A percentile compares a stretch with the other conserved stretches of the same genome.
phyloP scores from a whole-genome alignment of 2,797 vertebrate species.

The Sebastes miniatus region DNA sequence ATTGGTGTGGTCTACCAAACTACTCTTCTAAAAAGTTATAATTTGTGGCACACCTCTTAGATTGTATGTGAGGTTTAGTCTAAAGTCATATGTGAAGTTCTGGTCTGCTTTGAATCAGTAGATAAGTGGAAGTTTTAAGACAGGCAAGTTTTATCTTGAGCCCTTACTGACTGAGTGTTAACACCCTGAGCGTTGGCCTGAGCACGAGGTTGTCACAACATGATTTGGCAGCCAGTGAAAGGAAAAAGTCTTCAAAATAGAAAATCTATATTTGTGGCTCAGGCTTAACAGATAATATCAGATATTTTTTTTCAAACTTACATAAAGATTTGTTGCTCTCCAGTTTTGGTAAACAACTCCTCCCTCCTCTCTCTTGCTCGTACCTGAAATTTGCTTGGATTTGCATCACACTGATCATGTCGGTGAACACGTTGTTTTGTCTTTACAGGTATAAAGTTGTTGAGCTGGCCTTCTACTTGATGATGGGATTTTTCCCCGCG shows the following conservation, averaged over 20 bases:
- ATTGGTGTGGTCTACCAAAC: too few species aligned
- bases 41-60: too few species aligned
- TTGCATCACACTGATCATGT: rapidly evolving
- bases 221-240: neutral
- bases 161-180: too few species aligned
- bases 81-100: too few species aligned
- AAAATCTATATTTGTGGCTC: neutral
- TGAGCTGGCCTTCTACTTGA: constrained; percentile 96
- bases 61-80: too few species aligned
- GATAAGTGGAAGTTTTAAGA: too few species aligned
- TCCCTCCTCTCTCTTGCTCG: neutral
- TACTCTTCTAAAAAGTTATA: too few species aligned
- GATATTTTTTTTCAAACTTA: neutral
- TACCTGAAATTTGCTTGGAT: neutral
- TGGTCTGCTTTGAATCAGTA: too few species aligned
- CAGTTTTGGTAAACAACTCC: neutral
- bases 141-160: too few species aligned
- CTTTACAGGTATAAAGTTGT: constrained; percentile 93
- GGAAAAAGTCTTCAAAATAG: neutral
- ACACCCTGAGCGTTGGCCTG: neutral
- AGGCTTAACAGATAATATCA: neutral
- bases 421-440: neutral
- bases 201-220: neutral
- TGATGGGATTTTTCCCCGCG: constrained; percentile 97
- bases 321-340: neutral